A percentile compares a stretch with the other conserved stretches of the same genome.
Conservation (phyloP, 2,113 vertebrate species). For the Brachyhypopomus gauderio region DNA sequence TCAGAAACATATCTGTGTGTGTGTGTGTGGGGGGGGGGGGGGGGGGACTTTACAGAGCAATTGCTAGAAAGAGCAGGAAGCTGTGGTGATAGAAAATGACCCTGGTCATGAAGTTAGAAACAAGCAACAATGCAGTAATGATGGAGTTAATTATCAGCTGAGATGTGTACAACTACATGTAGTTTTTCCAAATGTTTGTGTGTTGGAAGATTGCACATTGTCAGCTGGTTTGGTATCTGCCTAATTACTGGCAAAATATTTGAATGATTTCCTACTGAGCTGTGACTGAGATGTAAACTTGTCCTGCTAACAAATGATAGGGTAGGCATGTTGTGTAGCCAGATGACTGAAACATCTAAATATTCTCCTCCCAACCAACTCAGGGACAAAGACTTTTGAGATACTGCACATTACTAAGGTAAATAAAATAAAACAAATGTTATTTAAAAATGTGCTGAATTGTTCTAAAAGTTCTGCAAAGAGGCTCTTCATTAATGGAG, state of each 20-base stretch:
- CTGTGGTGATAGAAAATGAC: conserved; percentile 51
- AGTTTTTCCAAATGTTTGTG: conserved; percentile 26
- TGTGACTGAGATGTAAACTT: not conserved
- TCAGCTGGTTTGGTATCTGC: not conserved
- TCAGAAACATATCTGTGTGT: conserved; percentile 70
- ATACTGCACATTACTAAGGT: not conserved
- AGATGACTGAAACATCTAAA: not conserved
- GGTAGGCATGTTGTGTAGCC: not conserved
- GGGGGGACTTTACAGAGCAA: not conserved
- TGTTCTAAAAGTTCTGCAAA: not conserved
- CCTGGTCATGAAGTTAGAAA: conserved; percentile 43
- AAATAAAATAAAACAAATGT: not conserved
- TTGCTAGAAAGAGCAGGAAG: conserved; percentile 42
- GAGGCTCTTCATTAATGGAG: conserved; percentile 13
- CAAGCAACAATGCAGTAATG: conserved; percentile 42
- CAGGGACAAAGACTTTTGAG: not conserved
- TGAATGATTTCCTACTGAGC: conserved; percentile 16
- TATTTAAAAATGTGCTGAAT: not conserved
- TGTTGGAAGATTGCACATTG: not conserved
- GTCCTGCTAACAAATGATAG: not conserved
- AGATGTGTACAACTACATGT: conserved; percentile 4
- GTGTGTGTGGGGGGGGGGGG: not conserved
- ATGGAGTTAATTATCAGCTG: conserved; percentile 50
- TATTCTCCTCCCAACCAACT: not conserved
- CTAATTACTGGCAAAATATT: conserved; percentile 31